These are phyloP conservation scores for Clinocottus analis DNA, from an alignment of 2,113 vertebrate species.

Conservation along the genomic window DNA sequence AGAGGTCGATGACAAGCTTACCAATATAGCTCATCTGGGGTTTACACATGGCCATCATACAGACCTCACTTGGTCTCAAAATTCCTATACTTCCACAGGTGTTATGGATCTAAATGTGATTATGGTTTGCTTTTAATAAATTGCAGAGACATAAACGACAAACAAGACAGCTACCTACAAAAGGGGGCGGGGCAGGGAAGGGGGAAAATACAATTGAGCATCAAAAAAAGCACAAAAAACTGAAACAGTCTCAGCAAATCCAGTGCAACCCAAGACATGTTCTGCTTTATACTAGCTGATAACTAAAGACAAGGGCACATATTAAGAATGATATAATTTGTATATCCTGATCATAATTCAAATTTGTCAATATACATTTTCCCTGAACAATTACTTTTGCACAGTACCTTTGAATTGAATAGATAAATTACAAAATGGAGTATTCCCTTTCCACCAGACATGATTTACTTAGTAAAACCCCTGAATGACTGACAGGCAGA, in stretches of 20 bases:
- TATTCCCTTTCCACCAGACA: conserved; percentile 81
- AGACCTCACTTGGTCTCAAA: conserved; percentile 71
- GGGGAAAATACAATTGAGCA: conserved; percentile 64
- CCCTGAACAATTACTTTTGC: conserved; percentile 84
- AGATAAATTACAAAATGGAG: conserved; percentile 80
- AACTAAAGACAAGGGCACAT: conserved; percentile 75
- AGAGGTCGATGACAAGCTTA: conserved; percentile 60
- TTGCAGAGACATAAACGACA: conserved; percentile 70
- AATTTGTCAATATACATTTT: conserved; percentile 75
- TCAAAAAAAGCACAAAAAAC: conserved; percentile 45
- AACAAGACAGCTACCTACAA: conserved; percentile 70
- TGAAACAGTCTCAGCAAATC: conserved; percentile 82
- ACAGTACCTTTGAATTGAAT: conserved; percentile 83
- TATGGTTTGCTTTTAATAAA: conserved; percentile 74
- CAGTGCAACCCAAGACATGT: conserved; percentile 83
- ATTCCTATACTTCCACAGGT: conserved; percentile 67
- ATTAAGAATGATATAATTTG: conserved; percentile 71
- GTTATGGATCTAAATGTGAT: conserved; percentile 74
- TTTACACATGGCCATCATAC: conserved; percentile 60
- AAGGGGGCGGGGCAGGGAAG: conserved; percentile 30
- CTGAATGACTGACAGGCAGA: conserved; percentile 76
- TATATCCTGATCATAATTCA: conserved; percentile 76
- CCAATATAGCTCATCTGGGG: conserved; percentile 56
- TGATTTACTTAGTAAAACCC: conserved; percentile 76
- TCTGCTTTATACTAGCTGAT: conserved; percentile 74